Percentiles rank a stretch among this genome's conserved stretches.
Evolutionary conservation across 2,113 vertebrate genomes (phyloP).

Genomic region (Aspidoscelis tigris): DNA sequence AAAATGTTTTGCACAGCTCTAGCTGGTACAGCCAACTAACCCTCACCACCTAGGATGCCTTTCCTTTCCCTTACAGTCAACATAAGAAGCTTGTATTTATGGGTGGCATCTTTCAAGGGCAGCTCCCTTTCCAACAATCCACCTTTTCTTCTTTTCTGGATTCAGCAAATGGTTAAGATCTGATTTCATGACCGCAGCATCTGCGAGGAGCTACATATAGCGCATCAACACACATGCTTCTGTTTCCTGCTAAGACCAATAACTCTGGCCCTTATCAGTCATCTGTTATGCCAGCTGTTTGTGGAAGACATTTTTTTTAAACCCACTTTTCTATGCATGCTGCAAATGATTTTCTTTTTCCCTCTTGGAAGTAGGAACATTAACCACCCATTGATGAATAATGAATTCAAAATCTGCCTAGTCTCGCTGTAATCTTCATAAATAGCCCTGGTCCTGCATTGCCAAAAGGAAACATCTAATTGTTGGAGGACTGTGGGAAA

Average conservation of each 20-base stretch:
- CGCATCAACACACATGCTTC: rapidly evolving
- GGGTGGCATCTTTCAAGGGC: not conserved
- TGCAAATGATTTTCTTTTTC: not conserved
- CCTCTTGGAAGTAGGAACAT: conserved; percentile 34
- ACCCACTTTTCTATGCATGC: not conserved
- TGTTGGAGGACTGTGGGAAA: not conserved
- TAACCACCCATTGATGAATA: conserved; percentile 50
- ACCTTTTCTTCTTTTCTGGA: not conserved
- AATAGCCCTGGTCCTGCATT: conserved; percentile 32
- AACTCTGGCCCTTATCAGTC: conserved; percentile 3
- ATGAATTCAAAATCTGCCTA: conserved; percentile 49
- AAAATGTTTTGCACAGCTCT: too few relatives aligned
- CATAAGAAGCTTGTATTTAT: too few relatives aligned
- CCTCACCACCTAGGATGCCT: too few relatives aligned
- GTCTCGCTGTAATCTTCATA: conserved; percentile 48
- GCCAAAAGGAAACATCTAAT: not conserved
- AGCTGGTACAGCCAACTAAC: too few relatives aligned
- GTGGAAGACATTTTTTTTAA: not conserved
- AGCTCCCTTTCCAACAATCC: not conserved
- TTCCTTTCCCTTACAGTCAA: too few relatives aligned
- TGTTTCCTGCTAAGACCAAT: not conserved
- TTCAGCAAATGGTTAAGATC: not conserved
- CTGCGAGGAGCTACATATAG: conserved; percentile 1
- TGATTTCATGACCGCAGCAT: not conserved
- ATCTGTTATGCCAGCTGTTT: not conserved